Base-by-base conservation (phyloP, 53 echinoderm and acorn worm genomes). In the Patiria pectinifera region DNA sequence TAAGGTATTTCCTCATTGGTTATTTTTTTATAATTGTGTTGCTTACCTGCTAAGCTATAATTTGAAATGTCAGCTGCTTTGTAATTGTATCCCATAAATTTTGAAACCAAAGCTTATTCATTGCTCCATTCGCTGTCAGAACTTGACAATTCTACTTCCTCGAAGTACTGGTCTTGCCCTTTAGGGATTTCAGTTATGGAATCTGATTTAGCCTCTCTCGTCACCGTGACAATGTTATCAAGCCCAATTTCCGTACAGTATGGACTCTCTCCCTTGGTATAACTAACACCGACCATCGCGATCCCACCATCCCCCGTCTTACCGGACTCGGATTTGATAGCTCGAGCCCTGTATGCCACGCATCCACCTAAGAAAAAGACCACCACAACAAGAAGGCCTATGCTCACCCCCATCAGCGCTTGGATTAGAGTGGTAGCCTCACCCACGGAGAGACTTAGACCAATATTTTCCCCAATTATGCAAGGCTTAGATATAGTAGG, bases 351-450 rank as follows among this genome's bases (percentile, higher is more conserved):
- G 59, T 86, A 86, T 0, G 75, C 58, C 74, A 74, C 2, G 14
- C 85, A 92, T 2, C 85, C 92, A 23, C 85, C 92, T 62, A 63
- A 61, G 11, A 46, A 63, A 13, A 92, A 69, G 2, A 92, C 21
- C 9, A 43, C 35, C 4, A 92, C 1, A 0, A 78, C 62, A n/a
- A 85, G 26, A 35, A 60, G 21, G 14, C 62, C 92, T 22, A 85
- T 62, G 62, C 48, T 78, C 12, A 85, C 62, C 21, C 92, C 80
- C 2, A 80, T 80, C 46, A 80, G 47, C 1, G 80, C 80, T 45
- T 80, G 4, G 80, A 80, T 80, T 12, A 80, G 47, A 44, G 46
- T 45, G 48, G 43, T 13, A 14, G 80, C 80, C 11, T 85, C 59
- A 0, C 25, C 79, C 1, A 63, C 11, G 48, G 71, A 77, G 23